Evolutionary conservation across 2,888 invertebrate species (phyloP).

Genomic region (Acanthosepion esculentum): DNA sequence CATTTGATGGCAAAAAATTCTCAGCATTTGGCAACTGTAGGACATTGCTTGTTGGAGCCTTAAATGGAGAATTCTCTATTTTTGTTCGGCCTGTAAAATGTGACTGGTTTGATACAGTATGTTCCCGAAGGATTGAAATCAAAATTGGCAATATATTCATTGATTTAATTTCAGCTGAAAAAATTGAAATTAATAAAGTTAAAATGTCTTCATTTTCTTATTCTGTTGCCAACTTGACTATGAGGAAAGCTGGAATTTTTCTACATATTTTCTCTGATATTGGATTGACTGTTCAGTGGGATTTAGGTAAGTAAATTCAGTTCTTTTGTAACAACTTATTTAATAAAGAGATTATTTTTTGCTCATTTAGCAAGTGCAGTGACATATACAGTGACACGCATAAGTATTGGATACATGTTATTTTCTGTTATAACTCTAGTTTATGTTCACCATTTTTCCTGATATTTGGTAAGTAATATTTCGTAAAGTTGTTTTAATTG

Average conservation of each 20-base stretch:
- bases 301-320: not conserved
- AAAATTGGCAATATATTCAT: not conserved
- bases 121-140: constrained; percentile 5
- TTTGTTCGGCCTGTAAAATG: not conserved
- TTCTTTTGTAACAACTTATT: not conserved
- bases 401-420: no score
- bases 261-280: constrained; percentile 18
- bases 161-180: not conserved
- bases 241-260: not conserved
- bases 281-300: constrained; percentile 9
- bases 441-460: no score
- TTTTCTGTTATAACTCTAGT: no score
- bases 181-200: constrained; percentile 11
- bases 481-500: no score
- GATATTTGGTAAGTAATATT: no score
- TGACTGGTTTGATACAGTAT: not conserved
- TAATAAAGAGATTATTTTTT: not conserved
- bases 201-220: not conserved
- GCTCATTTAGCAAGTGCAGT: no score
- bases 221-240: constrained; percentile 11
- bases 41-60: constrained; percentile 4
- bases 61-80: not conserved
- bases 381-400: no score
- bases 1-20: not conserved
- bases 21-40: not conserved